Conservation (phyloP, 1,140 invertebrate species). For the Pseudomyrmex flavicornis region DNA sequence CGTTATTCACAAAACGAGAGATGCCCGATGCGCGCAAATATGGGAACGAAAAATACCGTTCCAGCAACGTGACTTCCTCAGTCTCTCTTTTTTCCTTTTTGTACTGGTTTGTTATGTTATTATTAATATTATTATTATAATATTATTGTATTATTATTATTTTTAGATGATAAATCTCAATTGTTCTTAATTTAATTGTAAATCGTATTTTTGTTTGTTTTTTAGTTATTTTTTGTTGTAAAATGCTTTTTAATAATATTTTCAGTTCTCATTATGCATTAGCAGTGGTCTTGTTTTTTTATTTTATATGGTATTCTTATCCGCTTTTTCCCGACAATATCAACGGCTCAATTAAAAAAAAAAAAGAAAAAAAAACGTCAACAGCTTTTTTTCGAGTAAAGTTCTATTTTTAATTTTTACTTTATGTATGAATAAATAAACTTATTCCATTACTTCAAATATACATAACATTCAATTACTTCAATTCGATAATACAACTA, state of each 20-base stretch:
- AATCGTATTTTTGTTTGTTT: constrained; percentile 86
- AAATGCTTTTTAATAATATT: constrained; percentile 87
- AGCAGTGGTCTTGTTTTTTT: constrained; percentile 80
- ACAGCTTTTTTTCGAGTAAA: constrained; percentile 48
- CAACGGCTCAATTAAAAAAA: constrained; percentile 44
- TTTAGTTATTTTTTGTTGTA: constrained; percentile 86
- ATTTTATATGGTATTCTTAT: constrained; percentile 56
- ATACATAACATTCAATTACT: too few species aligned
- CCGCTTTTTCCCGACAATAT: constrained; percentile 47
- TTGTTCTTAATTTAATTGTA: constrained; percentile 86
- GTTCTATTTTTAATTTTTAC: constrained; percentile 42
- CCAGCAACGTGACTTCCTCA: constrained; percentile 45
- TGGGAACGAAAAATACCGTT: constrained; percentile 52
- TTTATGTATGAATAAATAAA: not conserved
- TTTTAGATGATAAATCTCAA: constrained; percentile 84
- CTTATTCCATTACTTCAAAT: not conserved
- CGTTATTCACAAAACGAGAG: constrained; percentile 40
- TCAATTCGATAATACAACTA: too few species aligned
- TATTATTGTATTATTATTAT: constrained; percentile 84
- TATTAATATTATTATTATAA: constrained; percentile 63
- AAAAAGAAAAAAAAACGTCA: constrained; percentile 20
- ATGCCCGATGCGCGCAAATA: constrained; percentile 46
- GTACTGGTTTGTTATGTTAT: constrained; percentile 85
- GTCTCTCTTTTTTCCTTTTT: constrained; percentile 80
- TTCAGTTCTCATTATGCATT: constrained; percentile 85